Conservation (phyloP, 1,140 invertebrate genomes). For the Drosophila melanica region DNA sequence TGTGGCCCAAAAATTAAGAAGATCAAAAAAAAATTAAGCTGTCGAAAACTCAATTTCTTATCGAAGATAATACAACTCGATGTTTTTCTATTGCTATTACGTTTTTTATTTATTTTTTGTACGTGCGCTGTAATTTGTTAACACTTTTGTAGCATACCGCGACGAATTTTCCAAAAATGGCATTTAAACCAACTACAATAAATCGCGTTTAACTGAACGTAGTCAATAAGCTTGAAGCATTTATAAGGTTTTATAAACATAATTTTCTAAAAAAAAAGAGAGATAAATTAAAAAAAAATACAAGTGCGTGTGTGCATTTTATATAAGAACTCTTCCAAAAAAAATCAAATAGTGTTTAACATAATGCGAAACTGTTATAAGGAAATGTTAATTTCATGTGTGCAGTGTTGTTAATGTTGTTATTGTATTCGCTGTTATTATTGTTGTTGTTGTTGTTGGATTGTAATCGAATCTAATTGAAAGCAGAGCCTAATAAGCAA, state of each 20-base stretch:
- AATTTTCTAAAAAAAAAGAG: slow-evolving; percentile 9
- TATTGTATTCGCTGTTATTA: slow-evolving; percentile 16
- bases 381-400: slow-evolving; percentile 12
- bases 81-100: slow-evolving; percentile 5
- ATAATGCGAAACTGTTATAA: slow-evolving; percentile 5
- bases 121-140: slow-evolving; percentile 42
- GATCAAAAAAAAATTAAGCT: slow-evolving; percentile 2
- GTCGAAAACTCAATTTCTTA: slow-evolving; percentile 19
- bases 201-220: slow-evolving; percentile 58
- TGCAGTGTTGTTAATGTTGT: slow-evolving; percentile 27
- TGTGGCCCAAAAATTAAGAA: slow-evolving; percentile 39
- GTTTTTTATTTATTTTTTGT: slow-evolving; percentile 39
- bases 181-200: slow-evolving; percentile 60
- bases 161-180: slow-evolving; percentile 67
- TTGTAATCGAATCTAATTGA: slow-evolving; percentile 21
- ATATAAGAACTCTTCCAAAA: slow-evolving; percentile 56
- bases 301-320: slow-evolving; percentile 37
- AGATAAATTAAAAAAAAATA: neutral
- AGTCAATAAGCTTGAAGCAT: slow-evolving; percentile 44
- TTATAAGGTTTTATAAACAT: slow-evolving; percentile 41
- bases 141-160: slow-evolving; percentile 41
- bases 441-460: slow-evolving; percentile 39
- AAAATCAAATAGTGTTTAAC: neutral
- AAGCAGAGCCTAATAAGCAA: slow-evolving; percentile 10
- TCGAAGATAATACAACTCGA: slow-evolving; percentile 23